These are phyloP conservation scores for Pterocles gutturalis DNA, from an alignment of 2,113 vertebrate genomes.

Conservation along the genomic window DNA sequence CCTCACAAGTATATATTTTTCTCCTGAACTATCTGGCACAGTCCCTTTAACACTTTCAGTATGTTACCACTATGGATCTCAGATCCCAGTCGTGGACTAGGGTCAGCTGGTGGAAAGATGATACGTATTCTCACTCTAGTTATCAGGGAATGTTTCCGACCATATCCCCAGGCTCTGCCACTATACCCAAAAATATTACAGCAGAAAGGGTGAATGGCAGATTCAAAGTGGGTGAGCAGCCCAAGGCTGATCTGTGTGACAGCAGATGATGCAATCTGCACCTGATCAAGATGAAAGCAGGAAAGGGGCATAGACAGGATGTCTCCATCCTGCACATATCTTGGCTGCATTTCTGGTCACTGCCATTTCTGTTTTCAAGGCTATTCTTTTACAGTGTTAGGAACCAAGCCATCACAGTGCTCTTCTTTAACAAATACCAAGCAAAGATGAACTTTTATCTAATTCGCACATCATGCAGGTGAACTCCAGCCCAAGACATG, in stretches of 20 bases:
- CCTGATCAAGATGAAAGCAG: neutral
- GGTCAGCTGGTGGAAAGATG: neutral
- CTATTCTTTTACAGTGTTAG: neutral
- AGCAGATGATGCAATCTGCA: neutral
- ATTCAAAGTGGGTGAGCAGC: neutral
- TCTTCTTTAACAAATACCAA: neutral
- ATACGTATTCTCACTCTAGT: neutral
- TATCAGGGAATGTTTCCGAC: neutral
- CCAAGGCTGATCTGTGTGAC: neutral
- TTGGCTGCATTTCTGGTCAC: neutral
- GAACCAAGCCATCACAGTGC: neutral
- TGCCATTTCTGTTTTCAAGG: neutral
- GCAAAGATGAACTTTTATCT: neutral
- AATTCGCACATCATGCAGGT: fast-evolving
- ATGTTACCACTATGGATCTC: neutral
- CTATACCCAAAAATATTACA: neutral
- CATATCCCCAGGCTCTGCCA: neutral
- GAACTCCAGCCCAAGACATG: neutral
- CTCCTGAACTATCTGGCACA: neutral
- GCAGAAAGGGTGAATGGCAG: neutral
- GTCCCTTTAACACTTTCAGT: neutral
- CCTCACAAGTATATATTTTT: neutral
- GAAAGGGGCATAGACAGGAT: neutral
- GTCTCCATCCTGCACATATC: neutral
- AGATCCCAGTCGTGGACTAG: neutral